phyloP scores from a whole-genome alignment of 2,888 invertebrate genomes.

The Polydesmus complanatus region DNA sequence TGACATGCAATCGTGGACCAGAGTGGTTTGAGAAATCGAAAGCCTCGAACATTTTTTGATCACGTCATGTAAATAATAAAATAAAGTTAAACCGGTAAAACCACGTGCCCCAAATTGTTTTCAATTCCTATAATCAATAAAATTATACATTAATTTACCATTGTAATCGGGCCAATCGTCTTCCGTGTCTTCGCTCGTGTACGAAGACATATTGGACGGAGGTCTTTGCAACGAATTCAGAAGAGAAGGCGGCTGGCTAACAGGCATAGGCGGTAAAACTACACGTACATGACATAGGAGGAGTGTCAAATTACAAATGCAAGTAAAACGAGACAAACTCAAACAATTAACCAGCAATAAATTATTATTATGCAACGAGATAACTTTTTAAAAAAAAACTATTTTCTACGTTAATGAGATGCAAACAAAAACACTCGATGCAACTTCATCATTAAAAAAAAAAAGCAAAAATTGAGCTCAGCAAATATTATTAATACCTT shows the following conservation, averaged over 20 bases:
- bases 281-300: slow-evolving; percentile 3
- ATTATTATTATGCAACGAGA: not conserved
- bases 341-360: not conserved
- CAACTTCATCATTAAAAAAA: too few relatives aligned
- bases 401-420: not conserved
- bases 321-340: not conserved
- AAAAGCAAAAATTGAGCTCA: too few relatives aligned
- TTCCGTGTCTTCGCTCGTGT: slow-evolving; percentile 16
- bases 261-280: slow-evolving; percentile 20
- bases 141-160: not conserved
- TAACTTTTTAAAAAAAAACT: not conserved
- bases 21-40: too few relatives aligned
- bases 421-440: not conserved
- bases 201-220: slow-evolving; percentile 16
- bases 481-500: too few relatives aligned
- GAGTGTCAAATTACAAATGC: slow-evolving; percentile 1
- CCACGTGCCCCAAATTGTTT: not conserved
- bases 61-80: too few relatives aligned
- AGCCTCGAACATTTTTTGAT: too few relatives aligned
- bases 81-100: too few relatives aligned
- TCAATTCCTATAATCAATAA: not conserved
- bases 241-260: slow-evolving; percentile 18
- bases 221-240: slow-evolving; percentile 13
- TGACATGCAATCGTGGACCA: too few relatives aligned
- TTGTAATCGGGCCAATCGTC: slow-evolving; percentile 15